A percentile compares a stretch with the other conserved stretches of the same genome.
Evolutionary conservation across 2,888 invertebrate genomes (phyloP).

Genomic region (Oligia latruncula): DNA sequence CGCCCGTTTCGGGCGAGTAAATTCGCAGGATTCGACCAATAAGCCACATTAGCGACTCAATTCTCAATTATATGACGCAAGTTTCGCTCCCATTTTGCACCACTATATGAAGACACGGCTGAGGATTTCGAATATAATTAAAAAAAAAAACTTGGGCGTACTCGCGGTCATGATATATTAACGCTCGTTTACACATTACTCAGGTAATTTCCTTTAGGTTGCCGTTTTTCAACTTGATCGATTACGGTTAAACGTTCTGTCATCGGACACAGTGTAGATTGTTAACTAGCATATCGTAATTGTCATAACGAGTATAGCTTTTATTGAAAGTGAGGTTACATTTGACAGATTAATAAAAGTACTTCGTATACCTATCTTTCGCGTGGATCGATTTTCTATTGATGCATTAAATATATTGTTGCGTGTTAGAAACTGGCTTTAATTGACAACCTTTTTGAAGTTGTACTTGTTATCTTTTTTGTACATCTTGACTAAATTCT

Average conservation of each 20-base stretch:
- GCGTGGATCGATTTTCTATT: constrained; percentile 51
- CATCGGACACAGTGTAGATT: constrained; percentile 35
- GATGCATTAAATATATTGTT: constrained; percentile 48
- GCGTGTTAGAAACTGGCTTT: constrained; percentile 30
- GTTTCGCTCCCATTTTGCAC: constrained; percentile 9
- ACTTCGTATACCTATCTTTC: constrained; percentile 46
- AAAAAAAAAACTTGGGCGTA: constrained; percentile 47
- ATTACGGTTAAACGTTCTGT: constrained; percentile 52
- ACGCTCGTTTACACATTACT: constrained; percentile 46
- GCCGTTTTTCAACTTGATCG: constrained; percentile 46
- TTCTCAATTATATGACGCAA: constrained; percentile 54
- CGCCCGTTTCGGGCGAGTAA: not conserved
- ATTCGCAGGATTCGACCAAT: not conserved
- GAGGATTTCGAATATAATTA: constrained; percentile 60
- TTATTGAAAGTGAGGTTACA: constrained; percentile 52
- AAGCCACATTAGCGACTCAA: constrained; percentile 32
- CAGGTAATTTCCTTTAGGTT: constrained; percentile 49
- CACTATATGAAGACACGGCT: constrained; percentile 29
- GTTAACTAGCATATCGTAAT: constrained; percentile 51
- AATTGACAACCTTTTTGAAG: constrained; percentile 15
- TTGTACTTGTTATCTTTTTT: not conserved
- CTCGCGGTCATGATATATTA: constrained; percentile 48
- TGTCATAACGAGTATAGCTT: constrained; percentile 34
- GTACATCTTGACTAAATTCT: constrained; percentile 2
- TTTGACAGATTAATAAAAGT: constrained; percentile 54